These are phyloP conservation scores for Venustoraphidia nigricollis DNA, from an alignment of 2,888 invertebrate genomes.

Conservation along the genomic window DNA sequence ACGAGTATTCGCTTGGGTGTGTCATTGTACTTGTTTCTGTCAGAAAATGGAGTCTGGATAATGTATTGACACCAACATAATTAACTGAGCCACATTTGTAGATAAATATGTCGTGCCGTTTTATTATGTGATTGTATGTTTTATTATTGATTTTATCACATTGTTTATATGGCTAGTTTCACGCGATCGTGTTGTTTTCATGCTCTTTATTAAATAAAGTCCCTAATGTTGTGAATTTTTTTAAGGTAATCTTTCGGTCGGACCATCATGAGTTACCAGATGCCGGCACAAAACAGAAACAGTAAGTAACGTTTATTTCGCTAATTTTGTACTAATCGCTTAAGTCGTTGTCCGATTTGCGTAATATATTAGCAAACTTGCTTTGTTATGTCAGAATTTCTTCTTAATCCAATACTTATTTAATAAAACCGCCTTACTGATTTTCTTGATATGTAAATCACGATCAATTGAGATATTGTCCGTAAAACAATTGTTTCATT, in stretches of 20 bases:
- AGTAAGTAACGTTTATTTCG: constrained; percentile 43
- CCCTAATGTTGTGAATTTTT: constrained; percentile 7
- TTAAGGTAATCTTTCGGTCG: constrained; percentile 30
- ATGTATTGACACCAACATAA: too few species aligned
- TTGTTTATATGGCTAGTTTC: too few species aligned
- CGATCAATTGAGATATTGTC: too few species aligned
- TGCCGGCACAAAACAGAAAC: constrained; percentile 66
- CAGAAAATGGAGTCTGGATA: too few species aligned
- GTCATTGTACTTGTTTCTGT: too few species aligned
- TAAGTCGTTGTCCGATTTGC: too few species aligned
- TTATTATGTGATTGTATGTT: neutral
- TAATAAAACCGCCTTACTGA: too few species aligned
- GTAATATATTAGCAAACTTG: too few species aligned
- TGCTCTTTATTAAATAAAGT: constrained; percentile 2
- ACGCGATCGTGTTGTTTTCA: neutral
- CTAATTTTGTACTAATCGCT: neutral
- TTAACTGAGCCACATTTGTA: neutral
- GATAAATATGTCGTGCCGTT: neutral
- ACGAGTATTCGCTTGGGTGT: too few species aligned
- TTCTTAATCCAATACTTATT: too few species aligned
- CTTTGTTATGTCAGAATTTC: too few species aligned
- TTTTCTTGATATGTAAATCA: too few species aligned
- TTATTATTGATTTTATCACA: neutral
- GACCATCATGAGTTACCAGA: constrained; percentile 73
- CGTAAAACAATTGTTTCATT: neutral